phyloP scores from a whole-genome alignment of 2,113 vertebrate genomes.

The Manacus vitellinus region DNA sequence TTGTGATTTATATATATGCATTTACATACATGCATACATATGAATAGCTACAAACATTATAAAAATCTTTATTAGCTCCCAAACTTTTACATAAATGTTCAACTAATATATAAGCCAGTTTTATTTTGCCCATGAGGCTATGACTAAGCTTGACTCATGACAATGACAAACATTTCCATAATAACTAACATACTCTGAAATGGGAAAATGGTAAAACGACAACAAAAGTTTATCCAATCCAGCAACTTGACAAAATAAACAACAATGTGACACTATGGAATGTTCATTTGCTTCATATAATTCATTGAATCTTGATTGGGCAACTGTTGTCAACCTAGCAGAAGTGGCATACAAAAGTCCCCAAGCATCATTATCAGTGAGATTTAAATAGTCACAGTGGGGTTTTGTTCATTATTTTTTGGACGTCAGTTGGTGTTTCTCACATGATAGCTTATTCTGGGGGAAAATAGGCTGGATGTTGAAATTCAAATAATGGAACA shows the following conservation, averaged over 20 bases:
- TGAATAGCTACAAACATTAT: neutral
- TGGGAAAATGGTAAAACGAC: neutral
- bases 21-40: neutral
- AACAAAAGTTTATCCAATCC: neutral
- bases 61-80: neutral
- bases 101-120: neutral
- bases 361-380: neutral
- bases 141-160: constrained; percentile 9
- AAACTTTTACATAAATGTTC: neutral
- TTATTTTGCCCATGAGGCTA: neutral
- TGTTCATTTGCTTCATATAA: neutral
- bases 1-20: neutral
- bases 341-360: neutral
- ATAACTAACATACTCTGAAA: neutral
- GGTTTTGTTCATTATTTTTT: neutral
- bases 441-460: neutral
- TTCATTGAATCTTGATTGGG: neutral
- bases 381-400: neutral
- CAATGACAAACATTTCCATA: constrained; percentile 2
- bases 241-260: neutral
- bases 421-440: neutral
- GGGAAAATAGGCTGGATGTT: neutral
- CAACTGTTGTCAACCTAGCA: neutral
- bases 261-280: neutral
- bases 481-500: neutral